These are phyloP conservation scores for Paragorgia papillata DNA, from an alignment of 92 coral and sea anemone species.

Conservation along the genomic window DNA sequence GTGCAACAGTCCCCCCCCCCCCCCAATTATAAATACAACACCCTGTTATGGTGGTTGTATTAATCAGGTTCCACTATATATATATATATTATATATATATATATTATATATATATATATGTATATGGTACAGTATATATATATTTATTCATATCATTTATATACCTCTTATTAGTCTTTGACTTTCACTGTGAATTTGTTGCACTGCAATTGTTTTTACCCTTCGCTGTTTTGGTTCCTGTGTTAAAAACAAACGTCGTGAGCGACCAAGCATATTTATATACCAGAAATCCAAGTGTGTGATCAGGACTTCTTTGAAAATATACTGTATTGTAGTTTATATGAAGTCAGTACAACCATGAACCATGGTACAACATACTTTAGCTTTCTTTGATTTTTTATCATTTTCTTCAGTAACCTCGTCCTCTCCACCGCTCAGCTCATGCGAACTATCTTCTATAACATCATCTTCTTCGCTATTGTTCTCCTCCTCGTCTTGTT, in stretches of 20 bases:
- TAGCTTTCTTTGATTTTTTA: constrained; percentile 22
- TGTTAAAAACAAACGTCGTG: background rate
- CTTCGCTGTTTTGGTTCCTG: constrained; percentile 75
- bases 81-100: background rate
- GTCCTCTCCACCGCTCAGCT: constrained; percentile 1
- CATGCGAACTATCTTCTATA: constrained; percentile 32
- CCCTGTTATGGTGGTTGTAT: too few species aligned
- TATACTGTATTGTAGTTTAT: too few species aligned
- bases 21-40: too few species aligned
- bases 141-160: background rate
- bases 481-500: background rate
- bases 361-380: constrained; percentile 22
- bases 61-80: constrained; percentile 63
- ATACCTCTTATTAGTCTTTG: constrained; percentile 93
- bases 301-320: too few species aligned
- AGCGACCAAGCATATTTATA: too few species aligned
- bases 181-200: constrained; percentile 79
- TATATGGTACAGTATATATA: too few species aligned
- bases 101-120: background rate
- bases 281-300: too few species aligned
- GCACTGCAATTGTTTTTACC: constrained; percentile 71
- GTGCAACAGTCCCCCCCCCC: too few species aligned
- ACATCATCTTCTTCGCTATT: background rate
- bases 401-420: constrained; percentile 2
- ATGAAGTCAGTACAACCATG: too few species aligned